phyloP scores from a whole-genome alignment of 2,797 vertebrate species.

The Meda fulgida region DNA sequence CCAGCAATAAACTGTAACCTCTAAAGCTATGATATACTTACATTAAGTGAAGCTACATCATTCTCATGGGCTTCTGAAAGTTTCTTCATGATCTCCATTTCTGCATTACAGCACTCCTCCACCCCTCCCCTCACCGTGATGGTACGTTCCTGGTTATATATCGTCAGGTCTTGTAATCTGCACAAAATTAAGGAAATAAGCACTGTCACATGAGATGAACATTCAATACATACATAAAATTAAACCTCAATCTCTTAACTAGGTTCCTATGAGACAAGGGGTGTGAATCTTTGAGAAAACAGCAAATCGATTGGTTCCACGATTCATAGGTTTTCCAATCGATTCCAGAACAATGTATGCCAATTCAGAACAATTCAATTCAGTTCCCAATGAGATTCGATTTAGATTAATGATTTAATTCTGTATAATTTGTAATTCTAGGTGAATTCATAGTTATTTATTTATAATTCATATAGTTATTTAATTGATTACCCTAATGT shows the following conservation, averaged over 20 bases:
- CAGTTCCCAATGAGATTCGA: background rate
- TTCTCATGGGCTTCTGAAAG: slow-evolving; percentile 94
- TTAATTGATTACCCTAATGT: background rate
- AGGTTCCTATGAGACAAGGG: background rate
- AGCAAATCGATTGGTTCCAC: background rate
- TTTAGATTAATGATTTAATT: background rate
- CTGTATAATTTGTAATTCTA: background rate
- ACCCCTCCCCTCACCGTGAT: slow-evolving; percentile 88
- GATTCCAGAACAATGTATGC: background rate
- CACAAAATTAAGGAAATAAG: background rate
- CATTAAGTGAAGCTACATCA: slow-evolving; percentile 88
- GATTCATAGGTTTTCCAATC: background rate
- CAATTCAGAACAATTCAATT: background rate
- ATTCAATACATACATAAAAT: background rate
- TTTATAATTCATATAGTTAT: no score
- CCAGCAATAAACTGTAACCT: background rate
- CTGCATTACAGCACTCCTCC: slow-evolving; percentile 84
- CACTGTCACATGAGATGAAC: background rate
- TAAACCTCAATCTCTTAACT: background rate
- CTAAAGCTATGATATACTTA: slow-evolving; percentile 71
- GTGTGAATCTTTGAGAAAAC: background rate
- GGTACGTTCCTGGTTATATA: slow-evolving; percentile 94
- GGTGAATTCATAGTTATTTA: no score
- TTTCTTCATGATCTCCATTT: slow-evolving; percentile 91
- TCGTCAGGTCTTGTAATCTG: slow-evolving; percentile 92